Conservation (phyloP, 2,797 vertebrate genomes). For the Rhinichthys osculus region DNA sequence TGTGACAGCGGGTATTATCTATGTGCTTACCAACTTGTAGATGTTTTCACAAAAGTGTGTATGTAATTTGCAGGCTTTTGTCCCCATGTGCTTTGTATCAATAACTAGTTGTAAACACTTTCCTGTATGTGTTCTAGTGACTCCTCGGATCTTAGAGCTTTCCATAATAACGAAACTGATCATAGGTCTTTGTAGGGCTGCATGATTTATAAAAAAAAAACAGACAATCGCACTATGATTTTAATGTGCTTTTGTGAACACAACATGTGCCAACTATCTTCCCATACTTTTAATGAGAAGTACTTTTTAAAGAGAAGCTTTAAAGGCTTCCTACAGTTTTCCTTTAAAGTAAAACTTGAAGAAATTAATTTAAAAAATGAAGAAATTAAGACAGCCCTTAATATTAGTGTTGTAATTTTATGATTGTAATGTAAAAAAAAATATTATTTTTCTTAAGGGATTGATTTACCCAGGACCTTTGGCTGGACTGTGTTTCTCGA, state of each 20-base stretch:
- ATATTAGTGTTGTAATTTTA: not conserved
- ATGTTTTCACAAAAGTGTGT: not conserved
- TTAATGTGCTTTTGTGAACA: not conserved
- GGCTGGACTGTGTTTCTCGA: too few species aligned
- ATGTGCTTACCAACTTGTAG: not conserved
- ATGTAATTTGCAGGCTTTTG: not conserved
- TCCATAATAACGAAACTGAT: not conserved
- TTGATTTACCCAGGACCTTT: too few species aligned
- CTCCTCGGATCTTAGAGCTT: not conserved
- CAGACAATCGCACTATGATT: not conserved
- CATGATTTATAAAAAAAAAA: not conserved
- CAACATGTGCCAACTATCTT: not conserved
- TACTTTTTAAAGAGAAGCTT: not conserved
- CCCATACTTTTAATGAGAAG: not conserved
- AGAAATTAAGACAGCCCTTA: too few species aligned
- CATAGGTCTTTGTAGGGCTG: not conserved
- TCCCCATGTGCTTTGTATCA: conserved; percentile 3
- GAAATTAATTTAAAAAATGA: too few species aligned
- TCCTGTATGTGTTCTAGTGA: conserved; percentile 5
- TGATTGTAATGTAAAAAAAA: not conserved
- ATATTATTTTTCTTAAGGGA: not conserved
- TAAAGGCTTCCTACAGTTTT: not conserved
- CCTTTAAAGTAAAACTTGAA: not conserved
- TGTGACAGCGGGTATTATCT: not conserved
- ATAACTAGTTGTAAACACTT: conserved; percentile 3